Evolutionary conservation across 2,797 vertebrate species (phyloP).

Genomic region (Poecilia wingei): DNA sequence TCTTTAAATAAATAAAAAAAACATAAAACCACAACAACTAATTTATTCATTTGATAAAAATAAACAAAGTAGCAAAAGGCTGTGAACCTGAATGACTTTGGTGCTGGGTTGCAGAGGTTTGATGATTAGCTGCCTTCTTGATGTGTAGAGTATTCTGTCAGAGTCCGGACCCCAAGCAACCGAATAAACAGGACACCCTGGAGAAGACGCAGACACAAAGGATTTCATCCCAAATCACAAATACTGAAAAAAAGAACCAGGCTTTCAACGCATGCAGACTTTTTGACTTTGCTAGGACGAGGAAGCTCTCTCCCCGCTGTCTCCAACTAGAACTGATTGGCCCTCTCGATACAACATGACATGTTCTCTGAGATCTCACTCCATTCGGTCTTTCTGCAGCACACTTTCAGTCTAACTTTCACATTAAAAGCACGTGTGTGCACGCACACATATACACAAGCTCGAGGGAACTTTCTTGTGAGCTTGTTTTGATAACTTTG

Average conservation of each 20-base stretch:
- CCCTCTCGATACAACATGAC: slow-evolving; percentile 36
- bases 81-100: slow-evolving; percentile 90
- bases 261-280: not conserved
- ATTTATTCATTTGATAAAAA: not conserved
- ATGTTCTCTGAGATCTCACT: slow-evolving; percentile 48
- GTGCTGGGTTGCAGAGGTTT: slow-evolving; percentile 95
- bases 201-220: slow-evolving; percentile 32
- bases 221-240: slow-evolving; percentile 9
- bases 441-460: slow-evolving; percentile 9
- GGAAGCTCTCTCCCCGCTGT: not conserved
- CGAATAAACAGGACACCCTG: slow-evolving; percentile 93
- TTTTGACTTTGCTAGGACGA: slow-evolving; percentile 3
- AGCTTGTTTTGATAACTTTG: slow-evolving; percentile 4
- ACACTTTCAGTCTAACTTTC: slow-evolving; percentile 49
- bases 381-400: slow-evolving; percentile 50
- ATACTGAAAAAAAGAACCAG: slow-evolving; percentile 3
- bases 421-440: slow-evolving; percentile 27
- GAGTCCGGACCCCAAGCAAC: slow-evolving; percentile 95
- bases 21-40: not conserved
- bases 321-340: slow-evolving; percentile 35
- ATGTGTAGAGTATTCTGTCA: slow-evolving; percentile 92
- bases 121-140: slow-evolving; percentile 90
- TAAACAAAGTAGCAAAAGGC: not conserved
- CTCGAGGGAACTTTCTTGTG: slow-evolving; percentile 19
- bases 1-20: too few species aligned